Base-by-base conservation (phyloP, 2,888 invertebrate genomes). In the Agrypnus murinus region DNA sequence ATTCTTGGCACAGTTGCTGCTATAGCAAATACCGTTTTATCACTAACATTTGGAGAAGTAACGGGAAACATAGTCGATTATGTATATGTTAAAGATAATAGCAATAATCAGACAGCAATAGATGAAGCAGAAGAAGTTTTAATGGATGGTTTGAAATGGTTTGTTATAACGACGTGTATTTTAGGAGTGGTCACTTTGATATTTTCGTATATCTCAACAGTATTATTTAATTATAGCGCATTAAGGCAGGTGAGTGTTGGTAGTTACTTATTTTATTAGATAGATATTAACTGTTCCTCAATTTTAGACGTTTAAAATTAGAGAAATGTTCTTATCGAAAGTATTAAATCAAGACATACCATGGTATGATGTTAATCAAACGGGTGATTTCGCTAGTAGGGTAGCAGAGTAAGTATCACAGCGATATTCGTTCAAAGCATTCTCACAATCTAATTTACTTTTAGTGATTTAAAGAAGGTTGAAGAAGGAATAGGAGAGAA, bases 401-500 rank as follows among this genome's bases (percentile, higher is more conserved):
- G 91, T 94, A 87, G 90, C 93, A 69, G 92, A 92, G 93, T 93
- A 86, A 87, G 88, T 72, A 31, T 38, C 12, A 25, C 15, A n/a
- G 43, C 7, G n/a, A n/a, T 25, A n/a, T 6, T 7, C 15, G 19
- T 17, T 19, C 10, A 15, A 46, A 46, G 5, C 40, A n/a, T n/a
- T n/a, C n/a, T n/a, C n/a, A n/a, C n/a, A n/a, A n/a, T n/a, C 31
- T 43, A 1, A 46, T 17, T 36, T 15, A n/a, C 1, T n/a, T 82
- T 36, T 80, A 93, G 93, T 77, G 93, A 93, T 84, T 86, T 93
- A 0, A 86, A 89, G 2, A 93, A 93, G 85, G 86, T 95, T 74
- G 94, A 95, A 85, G 94, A 94, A 75, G 95, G 95, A 9, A 90
- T 95, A 43, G 95, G 94, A 0, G 95, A 95, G 82, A 95, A 95